Percentiles rank a stretch among this genome's conserved stretches.
These are phyloP conservation scores for Salvator merianae DNA, from an alignment of 2,113 vertebrate species.

Conservation along the genomic window DNA sequence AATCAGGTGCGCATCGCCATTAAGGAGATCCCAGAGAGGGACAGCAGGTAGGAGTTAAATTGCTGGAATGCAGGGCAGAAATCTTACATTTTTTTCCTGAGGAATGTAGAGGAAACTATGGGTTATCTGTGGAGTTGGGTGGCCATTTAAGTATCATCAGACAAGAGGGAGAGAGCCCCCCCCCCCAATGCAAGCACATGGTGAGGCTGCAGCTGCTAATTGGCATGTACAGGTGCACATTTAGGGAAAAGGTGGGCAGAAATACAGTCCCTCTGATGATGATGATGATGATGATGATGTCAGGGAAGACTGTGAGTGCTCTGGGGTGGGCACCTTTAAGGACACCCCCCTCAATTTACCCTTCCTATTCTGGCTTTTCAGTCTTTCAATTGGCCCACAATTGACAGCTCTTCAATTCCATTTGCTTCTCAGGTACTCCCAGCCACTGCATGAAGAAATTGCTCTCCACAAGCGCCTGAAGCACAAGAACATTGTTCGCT, in stretches of 20 bases:
- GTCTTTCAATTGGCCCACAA: background rate
- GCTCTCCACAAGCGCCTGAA: constrained; percentile 88
- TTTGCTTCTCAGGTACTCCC: constrained; percentile 77
- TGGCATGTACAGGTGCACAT: background rate
- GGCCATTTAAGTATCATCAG: background rate
- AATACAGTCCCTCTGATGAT: too few relatives aligned
- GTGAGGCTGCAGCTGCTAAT: background rate
- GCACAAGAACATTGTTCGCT: constrained; percentile 92
- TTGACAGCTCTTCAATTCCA: background rate
- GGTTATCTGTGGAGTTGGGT: background rate
- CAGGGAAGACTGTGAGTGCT: background rate
- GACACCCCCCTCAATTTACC: background rate
- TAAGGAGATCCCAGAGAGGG: constrained; percentile 92
- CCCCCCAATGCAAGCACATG: background rate
- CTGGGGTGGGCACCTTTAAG: background rate
- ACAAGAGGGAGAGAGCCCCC: background rate
- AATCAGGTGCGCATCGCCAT: constrained; percentile 92
- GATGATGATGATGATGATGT: too few relatives aligned
- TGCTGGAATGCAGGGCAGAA: background rate
- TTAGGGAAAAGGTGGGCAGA: background rate
- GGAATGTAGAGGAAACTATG: background rate
- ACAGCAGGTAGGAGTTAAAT: constrained; percentile 79
- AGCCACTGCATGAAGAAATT: constrained; percentile 92
- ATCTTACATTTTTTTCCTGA: background rate
- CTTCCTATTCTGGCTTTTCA: background rate